These are phyloP conservation scores for Hypomecis atomaria DNA, from an alignment of 2,888 invertebrate species.

Conservation along the genomic window DNA sequence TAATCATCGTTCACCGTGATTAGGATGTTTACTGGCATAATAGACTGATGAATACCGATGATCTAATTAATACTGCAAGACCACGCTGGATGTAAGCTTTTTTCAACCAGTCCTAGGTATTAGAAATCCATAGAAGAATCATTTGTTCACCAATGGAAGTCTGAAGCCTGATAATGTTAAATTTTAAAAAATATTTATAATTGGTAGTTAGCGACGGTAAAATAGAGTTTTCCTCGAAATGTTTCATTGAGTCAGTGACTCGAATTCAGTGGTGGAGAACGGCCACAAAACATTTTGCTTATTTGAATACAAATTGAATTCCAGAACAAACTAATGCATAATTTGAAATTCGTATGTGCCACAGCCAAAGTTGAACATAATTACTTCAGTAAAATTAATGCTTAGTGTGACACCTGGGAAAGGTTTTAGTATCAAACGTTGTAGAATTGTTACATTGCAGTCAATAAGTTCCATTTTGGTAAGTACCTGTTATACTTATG, in stretches of 20 bases:
- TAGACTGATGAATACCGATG: no score
- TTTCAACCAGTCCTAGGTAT: no score
- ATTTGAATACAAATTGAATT: constrained; percentile 37
- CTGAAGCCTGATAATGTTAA: no score
- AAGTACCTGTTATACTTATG: background rate
- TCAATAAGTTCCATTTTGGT: background rate
- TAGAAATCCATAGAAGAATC: no score
- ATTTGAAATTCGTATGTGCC: constrained; percentile 20
- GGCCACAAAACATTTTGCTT: constrained; percentile 25
- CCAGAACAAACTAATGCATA: constrained; percentile 11
- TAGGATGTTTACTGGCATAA: no score
- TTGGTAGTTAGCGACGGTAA: background rate
- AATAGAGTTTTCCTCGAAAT: constrained; percentile 9
- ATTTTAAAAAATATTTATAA: constrained; percentile 6
- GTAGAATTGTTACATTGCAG: background rate
- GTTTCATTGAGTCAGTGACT: constrained; percentile 22
- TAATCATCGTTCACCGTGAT: no score
- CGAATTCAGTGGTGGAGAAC: constrained; percentile 23
- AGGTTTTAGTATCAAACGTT: constrained; percentile 1
- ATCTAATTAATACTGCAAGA: no score
- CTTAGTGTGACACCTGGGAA: constrained; percentile 14
- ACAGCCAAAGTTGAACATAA: constrained; percentile 12
- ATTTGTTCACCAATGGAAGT: no score
- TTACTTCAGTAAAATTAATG: constrained; percentile 28
- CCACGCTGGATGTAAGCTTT: no score